phyloP scores from a whole-genome alignment of 53 echinoderm and acorn worm species.

The Arbacia lixula region DNA sequence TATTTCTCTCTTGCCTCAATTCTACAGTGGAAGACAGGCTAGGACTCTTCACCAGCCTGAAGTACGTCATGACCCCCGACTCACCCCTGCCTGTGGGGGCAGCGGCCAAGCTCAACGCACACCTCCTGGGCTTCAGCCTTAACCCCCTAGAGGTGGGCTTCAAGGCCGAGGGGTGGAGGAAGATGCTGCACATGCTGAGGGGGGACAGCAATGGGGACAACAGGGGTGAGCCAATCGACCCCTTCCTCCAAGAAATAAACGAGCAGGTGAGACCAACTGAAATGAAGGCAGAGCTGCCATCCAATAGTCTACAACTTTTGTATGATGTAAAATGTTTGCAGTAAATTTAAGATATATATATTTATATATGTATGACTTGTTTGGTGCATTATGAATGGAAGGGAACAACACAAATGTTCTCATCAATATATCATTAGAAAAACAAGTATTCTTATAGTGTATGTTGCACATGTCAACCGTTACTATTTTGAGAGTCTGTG shows the following conservation, averaged over 20 bases:
- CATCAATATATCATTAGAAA: too few relatives aligned
- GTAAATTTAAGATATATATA: too few relatives aligned
- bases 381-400: too few relatives aligned
- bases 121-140: slow-evolving; percentile 63
- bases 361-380: too few relatives aligned
- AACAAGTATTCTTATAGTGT: too few relatives aligned
- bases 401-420: too few relatives aligned
- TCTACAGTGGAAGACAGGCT: slow-evolving; percentile 55
- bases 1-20: background rate
- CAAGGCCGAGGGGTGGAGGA: slow-evolving; percentile 58
- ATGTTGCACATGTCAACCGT: too few relatives aligned
- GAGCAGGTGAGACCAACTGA: slow-evolving; percentile 37
- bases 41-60: slow-evolving; percentile 54
- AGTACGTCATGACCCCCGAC: slow-evolving; percentile 45
- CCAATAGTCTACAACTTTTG: too few relatives aligned
- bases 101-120: slow-evolving; percentile 70
- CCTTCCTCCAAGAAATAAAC: slow-evolving; percentile 41
- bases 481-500: too few relatives aligned
- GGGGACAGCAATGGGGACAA: background rate
- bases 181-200: background rate
- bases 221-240: background rate
- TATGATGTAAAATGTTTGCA: too few relatives aligned
- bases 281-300: too few relatives aligned
- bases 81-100: slow-evolving; percentile 60
- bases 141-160: slow-evolving; percentile 69